Conservation (phyloP, 2,797 vertebrate species). For the Octomys mimax region DNA sequence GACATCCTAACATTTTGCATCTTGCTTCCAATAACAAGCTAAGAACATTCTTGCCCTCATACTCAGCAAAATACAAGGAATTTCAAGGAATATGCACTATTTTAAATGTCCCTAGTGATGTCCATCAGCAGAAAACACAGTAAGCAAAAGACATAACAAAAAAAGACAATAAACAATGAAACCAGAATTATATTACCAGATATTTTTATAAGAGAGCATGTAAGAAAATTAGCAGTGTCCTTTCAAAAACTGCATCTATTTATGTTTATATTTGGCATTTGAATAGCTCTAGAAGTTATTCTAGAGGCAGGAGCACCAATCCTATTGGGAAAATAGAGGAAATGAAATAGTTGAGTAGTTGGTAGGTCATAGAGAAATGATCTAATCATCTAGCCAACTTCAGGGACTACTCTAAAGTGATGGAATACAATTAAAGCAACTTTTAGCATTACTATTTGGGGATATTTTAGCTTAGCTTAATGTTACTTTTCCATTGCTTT, state of each 20-base stretch:
- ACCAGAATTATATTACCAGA: neutral
- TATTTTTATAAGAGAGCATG: conserved; percentile 29
- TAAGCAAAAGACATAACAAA: conserved; percentile 48
- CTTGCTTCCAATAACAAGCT: conserved; percentile 32
- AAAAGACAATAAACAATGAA: conserved; percentile 43
- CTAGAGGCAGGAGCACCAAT: neutral
- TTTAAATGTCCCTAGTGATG: conserved; percentile 75
- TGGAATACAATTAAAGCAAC: neutral
- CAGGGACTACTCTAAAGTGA: conserved; percentile 42
- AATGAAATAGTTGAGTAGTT: conserved; percentile 4
- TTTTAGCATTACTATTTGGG: neutral
- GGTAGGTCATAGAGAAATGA: conserved; percentile 34
- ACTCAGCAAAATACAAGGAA: conserved; percentile 56
- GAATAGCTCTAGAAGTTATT: conserved; percentile 60
- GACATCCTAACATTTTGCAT: neutral
- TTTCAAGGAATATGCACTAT: conserved; percentile 22
- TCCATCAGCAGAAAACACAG: conserved; percentile 53
- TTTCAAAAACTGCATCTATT: conserved; percentile 44
- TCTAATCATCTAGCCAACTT: neutral
- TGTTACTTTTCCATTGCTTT: conserved; percentile 33
- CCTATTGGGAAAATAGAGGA: neutral
- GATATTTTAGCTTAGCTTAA: conserved; percentile 5
- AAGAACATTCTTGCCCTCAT: conserved; percentile 35
- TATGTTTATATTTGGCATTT: conserved; percentile 35
- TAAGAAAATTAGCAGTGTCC: conserved; percentile 45